Evolutionary conservation across 2,888 invertebrate species (phyloP), one percentile per base, ranked within the genome.

Genomic region (Phania funesta): DNA sequence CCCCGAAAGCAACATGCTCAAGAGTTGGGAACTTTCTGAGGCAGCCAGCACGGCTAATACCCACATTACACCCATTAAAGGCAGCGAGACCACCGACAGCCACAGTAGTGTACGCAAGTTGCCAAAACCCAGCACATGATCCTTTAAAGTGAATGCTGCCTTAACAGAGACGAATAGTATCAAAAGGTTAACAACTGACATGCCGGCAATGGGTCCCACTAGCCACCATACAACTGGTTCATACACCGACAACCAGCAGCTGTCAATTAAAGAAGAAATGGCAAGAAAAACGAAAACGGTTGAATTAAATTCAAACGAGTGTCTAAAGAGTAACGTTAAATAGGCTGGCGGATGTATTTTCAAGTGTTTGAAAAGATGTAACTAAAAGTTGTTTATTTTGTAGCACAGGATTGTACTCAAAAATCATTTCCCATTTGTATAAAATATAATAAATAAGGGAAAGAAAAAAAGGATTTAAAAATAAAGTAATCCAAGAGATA

Each of bases 171-270:
- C 93, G 13, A 97, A 94, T 16, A 98, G 93, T 83, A 96, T 95
- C 29, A 95, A 92, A 4, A 98, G 92, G 87, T 97, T 97, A 5
- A 95, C 93, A 29, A 94, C 91, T 0, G 97, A 96, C 87, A 96
- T 94, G 78, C 94, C 93, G 35, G 94, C 95, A 32, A 98, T 95
- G 6, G 99, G 98, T 3, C 97, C 96, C 85, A 98, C 97, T 87
- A 98, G 93, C 92, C 98, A 96, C 98, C 98, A 99, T 52, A 98
- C 96, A 22, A 98, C 96, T 22, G 96, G 95, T 90, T 98, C 98
- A 89, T 97, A 97, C 48, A 98, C 94, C 8, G 97, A 96, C 82
- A 99, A 93, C 98, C 98, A 99, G 91, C 99, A 99, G 90, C 98
- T 98, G 91, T 54, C 91, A 76, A 76, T 65, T 52, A 35, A 44